phyloP scores from a whole-genome alignment of 2,797 vertebrate species.

The Pristis pectinata region DNA sequence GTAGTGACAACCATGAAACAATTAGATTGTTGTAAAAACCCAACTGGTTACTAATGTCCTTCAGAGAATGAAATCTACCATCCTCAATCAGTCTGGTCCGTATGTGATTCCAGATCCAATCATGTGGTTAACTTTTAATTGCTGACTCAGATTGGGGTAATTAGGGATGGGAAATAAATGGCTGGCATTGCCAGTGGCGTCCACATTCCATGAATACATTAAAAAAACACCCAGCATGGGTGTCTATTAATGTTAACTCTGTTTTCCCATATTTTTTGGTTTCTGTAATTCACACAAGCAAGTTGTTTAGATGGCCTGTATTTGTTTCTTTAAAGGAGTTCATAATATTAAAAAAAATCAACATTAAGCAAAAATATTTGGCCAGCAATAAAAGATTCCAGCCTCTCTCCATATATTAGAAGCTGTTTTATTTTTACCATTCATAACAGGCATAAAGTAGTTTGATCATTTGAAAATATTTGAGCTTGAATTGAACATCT shows the following conservation, averaged over 20 bases:
- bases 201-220: too few species aligned
- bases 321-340: not conserved
- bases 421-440: not conserved
- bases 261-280: not conserved
- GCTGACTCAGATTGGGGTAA: too few species aligned
- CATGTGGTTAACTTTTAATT: too few species aligned
- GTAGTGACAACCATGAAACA: too few species aligned
- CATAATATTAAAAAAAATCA: not conserved
- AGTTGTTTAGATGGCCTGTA: not conserved
- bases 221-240: not conserved
- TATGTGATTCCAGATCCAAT: too few species aligned
- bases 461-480: conserved; percentile 16
- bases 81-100: too few species aligned
- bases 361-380: not conserved
- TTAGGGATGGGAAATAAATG: too few species aligned
- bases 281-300: not conserved
- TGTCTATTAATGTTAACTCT: not conserved
- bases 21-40: too few species aligned
- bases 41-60: too few species aligned
- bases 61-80: too few species aligned
- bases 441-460: not conserved
- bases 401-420: not conserved
- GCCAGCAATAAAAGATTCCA: not conserved
- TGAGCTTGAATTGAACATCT: not conserved
- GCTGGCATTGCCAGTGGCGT: too few species aligned